Evolutionary conservation across 2,113 vertebrate species (phyloP).

Genomic region (Irena cyanogastra): DNA sequence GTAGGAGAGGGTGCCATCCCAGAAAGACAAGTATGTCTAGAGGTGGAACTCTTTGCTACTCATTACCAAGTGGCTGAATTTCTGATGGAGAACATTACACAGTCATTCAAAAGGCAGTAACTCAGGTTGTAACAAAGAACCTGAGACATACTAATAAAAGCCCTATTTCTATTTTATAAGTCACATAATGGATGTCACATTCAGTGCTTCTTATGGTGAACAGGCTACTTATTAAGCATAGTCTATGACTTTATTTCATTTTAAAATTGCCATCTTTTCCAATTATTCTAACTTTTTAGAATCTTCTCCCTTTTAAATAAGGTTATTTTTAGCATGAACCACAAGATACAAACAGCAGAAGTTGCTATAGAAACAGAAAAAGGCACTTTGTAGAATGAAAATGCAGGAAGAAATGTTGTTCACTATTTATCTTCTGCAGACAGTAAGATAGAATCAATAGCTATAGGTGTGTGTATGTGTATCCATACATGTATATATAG

Average conservation of each 20-base stretch:
- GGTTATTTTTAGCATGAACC: conserved; percentile 61
- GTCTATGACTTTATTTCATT: conserved; percentile 51
- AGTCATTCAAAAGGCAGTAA: conserved; percentile 36
- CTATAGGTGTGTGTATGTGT: neutral
- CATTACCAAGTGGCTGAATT: conserved; percentile 12
- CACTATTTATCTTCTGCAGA: conserved; percentile 27
- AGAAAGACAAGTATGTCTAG: neutral
- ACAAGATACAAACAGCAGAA: conserved; percentile 70
- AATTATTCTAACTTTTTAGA: conserved; percentile 61
- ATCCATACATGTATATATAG: neutral
- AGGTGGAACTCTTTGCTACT: neutral
- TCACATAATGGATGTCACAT: conserved; percentile 17
- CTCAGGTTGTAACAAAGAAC: conserved; percentile 17
- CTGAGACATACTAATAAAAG: conserved; percentile 35
- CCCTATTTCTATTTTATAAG: conserved; percentile 39
- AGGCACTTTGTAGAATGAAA: conserved; percentile 52
- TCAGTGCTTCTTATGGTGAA: conserved; percentile 36
- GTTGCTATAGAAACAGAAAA: conserved; percentile 76
- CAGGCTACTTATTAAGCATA: conserved; percentile 26
- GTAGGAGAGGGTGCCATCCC: neutral
- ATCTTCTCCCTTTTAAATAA: conserved; percentile 49
- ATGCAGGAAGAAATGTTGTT: conserved; percentile 37
- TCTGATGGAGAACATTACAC: conserved; percentile 22
- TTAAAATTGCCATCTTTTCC: conserved; percentile 22
- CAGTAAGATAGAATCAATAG: conserved; percentile 16